These are phyloP conservation scores for Acrossocheilus fasciatus DNA, from an alignment of 2,797 vertebrate genomes.

Conservation along the genomic window DNA sequence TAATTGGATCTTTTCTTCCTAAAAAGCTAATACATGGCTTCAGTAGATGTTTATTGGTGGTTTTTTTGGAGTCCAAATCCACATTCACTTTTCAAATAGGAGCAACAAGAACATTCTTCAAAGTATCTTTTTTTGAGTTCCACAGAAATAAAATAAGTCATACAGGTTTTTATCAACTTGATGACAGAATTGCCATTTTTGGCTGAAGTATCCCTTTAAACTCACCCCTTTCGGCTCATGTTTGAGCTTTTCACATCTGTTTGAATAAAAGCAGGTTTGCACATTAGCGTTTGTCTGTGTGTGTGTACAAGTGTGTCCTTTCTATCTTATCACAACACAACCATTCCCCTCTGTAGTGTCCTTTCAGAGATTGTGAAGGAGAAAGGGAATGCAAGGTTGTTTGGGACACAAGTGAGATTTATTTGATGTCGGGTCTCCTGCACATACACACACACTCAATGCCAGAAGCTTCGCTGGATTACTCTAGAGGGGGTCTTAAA, in stretches of 20 bases:
- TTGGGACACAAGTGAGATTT: slow-evolving; percentile 53
- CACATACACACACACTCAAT: slow-evolving; percentile 17
- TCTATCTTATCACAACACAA: slow-evolving; percentile 29
- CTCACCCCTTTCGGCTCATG: not conserved
- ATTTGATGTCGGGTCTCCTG: slow-evolving; percentile 41
- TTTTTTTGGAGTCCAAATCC: not conserved
- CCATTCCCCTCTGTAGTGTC: slow-evolving; percentile 5
- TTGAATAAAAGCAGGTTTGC: slow-evolving; percentile 12
- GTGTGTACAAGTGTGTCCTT: not conserved
- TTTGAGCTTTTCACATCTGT: slow-evolving; percentile 4
- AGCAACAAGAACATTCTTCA: not conserved
- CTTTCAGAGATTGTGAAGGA: slow-evolving; percentile 49
- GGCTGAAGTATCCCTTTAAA: not conserved
- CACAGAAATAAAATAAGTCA: not conserved
- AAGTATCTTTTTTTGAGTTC: not conserved
- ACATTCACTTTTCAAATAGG: not conserved
- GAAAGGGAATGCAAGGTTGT: slow-evolving; percentile 52
- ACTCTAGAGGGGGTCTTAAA: slow-evolving; percentile 37
- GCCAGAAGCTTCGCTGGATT: slow-evolving; percentile 28
- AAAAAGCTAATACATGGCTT: not conserved
- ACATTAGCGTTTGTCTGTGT: slow-evolving; percentile 14
- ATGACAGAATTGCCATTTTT: not conserved
- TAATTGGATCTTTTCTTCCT: not conserved
- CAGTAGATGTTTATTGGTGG: not conserved
- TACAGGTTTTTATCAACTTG: not conserved